These are phyloP conservation scores for Nymphalis c-album DNA, from an alignment of 2,888 invertebrate genomes.

Conservation along the genomic window DNA sequence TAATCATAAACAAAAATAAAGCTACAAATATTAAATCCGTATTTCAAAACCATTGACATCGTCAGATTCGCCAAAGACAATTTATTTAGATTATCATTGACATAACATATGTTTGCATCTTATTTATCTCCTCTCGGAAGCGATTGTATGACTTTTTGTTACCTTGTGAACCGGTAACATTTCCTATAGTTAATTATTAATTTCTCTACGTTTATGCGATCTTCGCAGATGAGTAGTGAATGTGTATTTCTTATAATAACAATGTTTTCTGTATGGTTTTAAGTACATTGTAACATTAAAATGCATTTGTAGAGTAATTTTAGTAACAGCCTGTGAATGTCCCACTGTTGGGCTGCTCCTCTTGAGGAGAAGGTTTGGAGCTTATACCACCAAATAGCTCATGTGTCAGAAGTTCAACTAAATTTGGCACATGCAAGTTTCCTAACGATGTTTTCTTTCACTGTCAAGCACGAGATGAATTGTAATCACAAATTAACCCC, in stretches of 20 bases:
- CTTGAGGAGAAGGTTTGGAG: no score
- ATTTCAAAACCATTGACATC: neutral
- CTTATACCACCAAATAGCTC: no score
- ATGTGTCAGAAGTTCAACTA: no score
- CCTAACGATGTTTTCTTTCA: no score
- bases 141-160: constrained; percentile 22
- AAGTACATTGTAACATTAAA: neutral
- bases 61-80: neutral
- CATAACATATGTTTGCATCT: neutral
- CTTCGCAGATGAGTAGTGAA: neutral
- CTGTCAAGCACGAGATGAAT: no score
- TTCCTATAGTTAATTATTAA: constrained; percentile 26
- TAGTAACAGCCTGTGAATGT: no score
- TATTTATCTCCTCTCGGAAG: constrained; percentile 15
- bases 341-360: no score
- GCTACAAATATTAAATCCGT: neutral
- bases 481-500: no score
- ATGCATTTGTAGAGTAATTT: neutral
- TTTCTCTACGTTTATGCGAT: constrained; percentile 23
- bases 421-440: no score
- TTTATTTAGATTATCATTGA: neutral
- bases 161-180: constrained; percentile 7
- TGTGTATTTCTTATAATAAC: constrained; percentile 3
- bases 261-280: neutral
- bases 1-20: no score